These are phyloP conservation scores for Chitala chitala DNA, from an alignment of 2,113 vertebrate species.

Conservation along the genomic window DNA sequence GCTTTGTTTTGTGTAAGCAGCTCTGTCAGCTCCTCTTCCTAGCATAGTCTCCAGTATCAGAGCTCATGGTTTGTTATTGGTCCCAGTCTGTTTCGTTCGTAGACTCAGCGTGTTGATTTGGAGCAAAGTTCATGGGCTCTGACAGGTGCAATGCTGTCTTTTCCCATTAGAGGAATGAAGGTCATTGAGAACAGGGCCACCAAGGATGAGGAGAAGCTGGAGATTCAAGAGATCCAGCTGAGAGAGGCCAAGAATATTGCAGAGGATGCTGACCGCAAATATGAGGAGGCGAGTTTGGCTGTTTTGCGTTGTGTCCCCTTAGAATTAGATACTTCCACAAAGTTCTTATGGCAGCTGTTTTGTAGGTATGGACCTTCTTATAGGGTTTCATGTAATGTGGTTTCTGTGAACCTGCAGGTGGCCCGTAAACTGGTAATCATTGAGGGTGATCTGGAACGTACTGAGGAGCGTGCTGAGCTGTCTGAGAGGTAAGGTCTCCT, in stretches of 20 bases:
- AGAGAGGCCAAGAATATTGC: constrained; percentile 98
- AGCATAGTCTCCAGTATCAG: too few relatives aligned
- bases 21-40: too few relatives aligned
- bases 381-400: background rate
- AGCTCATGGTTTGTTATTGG: too few relatives aligned
- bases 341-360: background rate
- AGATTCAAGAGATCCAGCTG: constrained; percentile 95
- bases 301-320: too few relatives aligned
- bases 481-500: constrained; percentile 76
- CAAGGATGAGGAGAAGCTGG: constrained; percentile 99
- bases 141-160: constrained; percentile 8
- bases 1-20: too few relatives aligned
- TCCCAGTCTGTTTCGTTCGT: too few relatives aligned
- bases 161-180: constrained; percentile 87
- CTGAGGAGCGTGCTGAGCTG: constrained; percentile 92
- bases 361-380: background rate
- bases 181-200: constrained; percentile 97
- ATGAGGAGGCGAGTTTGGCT: constrained; percentile 81
- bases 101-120: background rate
- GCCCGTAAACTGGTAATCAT: constrained; percentile 98
- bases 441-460: constrained; percentile 93
- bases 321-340: background rate
- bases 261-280: constrained; percentile 97
- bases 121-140: background rate
- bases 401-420: constrained; percentile 64